phyloP scores from a whole-genome alignment of 2,797 vertebrate genomes.

The Spinibarbus caldwelli region DNA sequence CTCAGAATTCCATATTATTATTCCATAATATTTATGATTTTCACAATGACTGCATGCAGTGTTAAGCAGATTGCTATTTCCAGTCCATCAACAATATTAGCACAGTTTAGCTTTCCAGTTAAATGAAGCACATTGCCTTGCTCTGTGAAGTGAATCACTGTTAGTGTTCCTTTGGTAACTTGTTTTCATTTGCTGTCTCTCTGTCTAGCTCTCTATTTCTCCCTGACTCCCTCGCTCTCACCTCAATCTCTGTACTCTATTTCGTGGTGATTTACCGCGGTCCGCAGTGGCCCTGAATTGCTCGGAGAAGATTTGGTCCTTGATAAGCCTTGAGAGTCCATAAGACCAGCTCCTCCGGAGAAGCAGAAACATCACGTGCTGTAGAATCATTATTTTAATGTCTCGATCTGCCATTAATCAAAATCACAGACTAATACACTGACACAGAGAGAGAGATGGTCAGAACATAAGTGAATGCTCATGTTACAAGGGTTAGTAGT shows the following conservation, averaged over 20 bases:
- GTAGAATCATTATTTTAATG: conserved; percentile 74
- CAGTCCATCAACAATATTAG: background rate
- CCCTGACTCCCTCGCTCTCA: conserved; percentile 1
- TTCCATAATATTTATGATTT: background rate
- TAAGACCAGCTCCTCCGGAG: conserved; percentile 63
- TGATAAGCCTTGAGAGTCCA: conserved; percentile 56
- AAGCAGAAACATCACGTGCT: conserved; percentile 64
- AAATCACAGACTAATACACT: conserved; percentile 58
- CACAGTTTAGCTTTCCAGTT: background rate
- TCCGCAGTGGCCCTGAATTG: conserved; percentile 18
- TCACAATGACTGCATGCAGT: background rate
- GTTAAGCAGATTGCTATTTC: background rate
- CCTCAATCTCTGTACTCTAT: conserved; percentile 22
- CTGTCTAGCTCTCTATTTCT: background rate
- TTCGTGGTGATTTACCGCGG: conserved; percentile 27
- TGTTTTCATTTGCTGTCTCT: conserved; percentile 1
- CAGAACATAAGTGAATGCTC: background rate
- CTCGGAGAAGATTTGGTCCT: conserved; percentile 54
- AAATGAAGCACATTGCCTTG: conserved; percentile 11
- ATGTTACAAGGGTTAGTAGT: background rate
- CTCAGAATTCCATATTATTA: no score
- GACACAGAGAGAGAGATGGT: background rate
- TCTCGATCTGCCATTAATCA: conserved; percentile 70
- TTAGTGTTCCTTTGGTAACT: background rate
- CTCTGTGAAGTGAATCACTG: background rate